Evolutionary conservation across 2,888 invertebrate species (phyloP).

Genomic region (Torymus texanus): DNA sequence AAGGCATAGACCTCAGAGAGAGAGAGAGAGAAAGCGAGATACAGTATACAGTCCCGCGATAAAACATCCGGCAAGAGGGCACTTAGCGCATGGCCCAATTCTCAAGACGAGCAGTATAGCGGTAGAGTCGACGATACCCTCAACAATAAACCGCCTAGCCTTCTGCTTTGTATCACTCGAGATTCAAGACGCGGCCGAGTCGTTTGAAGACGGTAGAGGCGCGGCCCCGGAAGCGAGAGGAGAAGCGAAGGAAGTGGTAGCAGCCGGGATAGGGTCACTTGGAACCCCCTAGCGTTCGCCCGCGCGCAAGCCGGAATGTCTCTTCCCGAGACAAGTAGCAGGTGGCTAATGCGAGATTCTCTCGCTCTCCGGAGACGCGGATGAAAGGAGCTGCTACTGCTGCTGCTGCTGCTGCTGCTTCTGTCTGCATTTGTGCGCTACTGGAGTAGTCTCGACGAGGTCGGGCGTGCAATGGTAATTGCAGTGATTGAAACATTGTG

Average conservation of each 20-base stretch:
- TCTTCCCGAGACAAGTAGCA: slow-evolving; percentile 65
- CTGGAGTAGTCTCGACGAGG: no score
- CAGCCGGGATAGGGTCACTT: slow-evolving; percentile 7
- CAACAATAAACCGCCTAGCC: slow-evolving; percentile 31
- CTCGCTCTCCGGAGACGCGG: slow-evolving; percentile 41
- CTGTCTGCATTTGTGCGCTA: no score
- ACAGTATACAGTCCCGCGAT: no score
- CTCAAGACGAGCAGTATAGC: slow-evolving; percentile 31
- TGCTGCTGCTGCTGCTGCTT: no score
- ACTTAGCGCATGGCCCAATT: slow-evolving; percentile 41
- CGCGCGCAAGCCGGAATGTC: slow-evolving; percentile 20
- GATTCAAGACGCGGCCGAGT: slow-evolving; percentile 33
- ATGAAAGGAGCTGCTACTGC: slow-evolving; percentile 40
- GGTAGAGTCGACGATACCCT: slow-evolving; percentile 15
- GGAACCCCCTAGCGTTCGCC: neutral
- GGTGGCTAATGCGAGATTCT: slow-evolving; percentile 67
- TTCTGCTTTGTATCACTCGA: slow-evolving; percentile 38
- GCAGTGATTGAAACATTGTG: no score
- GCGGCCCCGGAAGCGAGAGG: neutral
- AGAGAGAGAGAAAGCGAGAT: no score
- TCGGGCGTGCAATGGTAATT: no score
- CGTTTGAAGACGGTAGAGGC: slow-evolving; percentile 27
- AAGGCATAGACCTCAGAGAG: no score
- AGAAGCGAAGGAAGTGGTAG: neutral
- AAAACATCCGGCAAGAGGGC: slow-evolving; percentile 2